These are phyloP conservation scores for Gymnoscopelus microlampas DNA, from an alignment of 2,797 vertebrate species.

Conservation along the genomic window DNA sequence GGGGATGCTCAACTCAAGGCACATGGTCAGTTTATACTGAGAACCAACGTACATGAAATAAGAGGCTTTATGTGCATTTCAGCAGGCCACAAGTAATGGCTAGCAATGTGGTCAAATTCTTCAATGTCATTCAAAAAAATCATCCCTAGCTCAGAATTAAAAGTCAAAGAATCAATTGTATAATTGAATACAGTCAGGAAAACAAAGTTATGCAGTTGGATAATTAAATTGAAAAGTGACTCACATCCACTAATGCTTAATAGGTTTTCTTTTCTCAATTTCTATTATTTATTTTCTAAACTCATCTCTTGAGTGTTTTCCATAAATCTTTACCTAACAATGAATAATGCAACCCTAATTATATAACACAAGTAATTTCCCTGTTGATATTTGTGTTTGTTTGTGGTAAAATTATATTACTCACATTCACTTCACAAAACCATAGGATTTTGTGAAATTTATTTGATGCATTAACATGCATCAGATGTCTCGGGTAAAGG, in stretches of 20 bases:
- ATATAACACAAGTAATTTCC: background rate
- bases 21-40: constrained; percentile 76
- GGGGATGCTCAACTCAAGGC: constrained; percentile 93
- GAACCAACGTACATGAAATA: background rate
- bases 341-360: no score
- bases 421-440: background rate
- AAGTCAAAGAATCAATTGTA: no score
- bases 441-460: background rate
- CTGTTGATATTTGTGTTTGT: background rate
- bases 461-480: background rate
- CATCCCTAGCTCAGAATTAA: no score
- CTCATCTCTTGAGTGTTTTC: no score
- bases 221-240: background rate
- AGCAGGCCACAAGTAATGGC: no score
- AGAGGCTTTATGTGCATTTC: no score
- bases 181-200: no score
- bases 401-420: background rate
- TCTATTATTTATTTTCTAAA: constrained; percentile 1
- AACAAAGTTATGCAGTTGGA: background rate
- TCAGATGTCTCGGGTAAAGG: background rate
- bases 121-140: no score
- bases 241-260: background rate
- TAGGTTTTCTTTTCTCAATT: background rate
- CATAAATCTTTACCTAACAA: no score
- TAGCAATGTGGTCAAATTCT: no score